phyloP scores from a whole-genome alignment of 2,113 vertebrate species.

The Sylvilagus bachmani region DNA sequence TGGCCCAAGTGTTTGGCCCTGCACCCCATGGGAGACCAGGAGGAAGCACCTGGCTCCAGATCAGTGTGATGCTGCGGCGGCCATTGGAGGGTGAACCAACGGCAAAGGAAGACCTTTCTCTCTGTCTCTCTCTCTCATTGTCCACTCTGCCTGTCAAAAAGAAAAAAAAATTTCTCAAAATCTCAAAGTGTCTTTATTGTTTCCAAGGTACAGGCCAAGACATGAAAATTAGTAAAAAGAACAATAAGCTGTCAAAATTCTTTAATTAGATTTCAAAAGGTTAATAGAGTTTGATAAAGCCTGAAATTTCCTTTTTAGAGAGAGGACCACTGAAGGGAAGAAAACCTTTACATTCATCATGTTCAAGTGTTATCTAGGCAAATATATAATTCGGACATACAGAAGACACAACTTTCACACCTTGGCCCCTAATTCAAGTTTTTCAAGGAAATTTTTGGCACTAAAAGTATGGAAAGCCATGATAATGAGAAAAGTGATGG shows the following conservation, averaged over 20 bases:
- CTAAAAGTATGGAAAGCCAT: neutral
- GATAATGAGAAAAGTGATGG: neutral
- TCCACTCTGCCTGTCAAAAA: too few relatives aligned
- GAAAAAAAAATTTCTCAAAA: neutral
- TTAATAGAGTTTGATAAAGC: constrained; percentile 16
- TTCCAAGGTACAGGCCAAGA: neutral
- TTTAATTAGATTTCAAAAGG: constrained; percentile 48
- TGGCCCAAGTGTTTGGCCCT: too few relatives aligned
- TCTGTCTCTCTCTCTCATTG: too few relatives aligned
- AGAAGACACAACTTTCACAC: constrained; percentile 19
- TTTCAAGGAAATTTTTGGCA: constrained; percentile 9
- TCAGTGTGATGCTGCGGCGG: too few relatives aligned
- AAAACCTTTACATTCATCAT: neutral
- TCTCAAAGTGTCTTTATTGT: neutral
- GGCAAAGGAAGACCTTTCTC: too few relatives aligned
- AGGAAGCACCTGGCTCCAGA: too few relatives aligned
- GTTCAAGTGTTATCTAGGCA: constrained; percentile 16
- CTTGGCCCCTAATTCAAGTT: neutral
- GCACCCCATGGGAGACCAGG: too few relatives aligned
- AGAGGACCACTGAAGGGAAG: neutral
- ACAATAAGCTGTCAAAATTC: neutral
- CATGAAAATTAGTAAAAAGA: constrained; percentile 40
- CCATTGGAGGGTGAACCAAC: too few relatives aligned
- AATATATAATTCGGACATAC: neutral
- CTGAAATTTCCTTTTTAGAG: constrained; percentile 54